Conservation (phyloP, 2,888 invertebrate genomes). For the Flabesymbios commensalis region DNA sequence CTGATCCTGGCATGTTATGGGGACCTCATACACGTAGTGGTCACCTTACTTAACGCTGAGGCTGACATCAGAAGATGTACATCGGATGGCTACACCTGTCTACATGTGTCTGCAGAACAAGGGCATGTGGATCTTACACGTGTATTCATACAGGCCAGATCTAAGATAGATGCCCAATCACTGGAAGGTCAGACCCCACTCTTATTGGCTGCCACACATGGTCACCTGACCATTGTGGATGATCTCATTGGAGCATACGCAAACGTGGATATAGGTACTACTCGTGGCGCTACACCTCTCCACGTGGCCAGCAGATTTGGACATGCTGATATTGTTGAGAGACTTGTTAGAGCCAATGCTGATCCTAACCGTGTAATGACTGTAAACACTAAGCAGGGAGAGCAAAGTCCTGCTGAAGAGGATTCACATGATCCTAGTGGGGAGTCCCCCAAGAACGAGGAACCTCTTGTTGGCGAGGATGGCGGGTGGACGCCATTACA, state of each 20-base stretch:
- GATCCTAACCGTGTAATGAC: background rate
- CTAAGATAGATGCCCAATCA: conserved; percentile 10
- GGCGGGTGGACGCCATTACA: conserved; percentile 24
- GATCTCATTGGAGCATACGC: too few species aligned
- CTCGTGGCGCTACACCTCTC: conserved; percentile 13
- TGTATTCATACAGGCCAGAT: conserved; percentile 9
- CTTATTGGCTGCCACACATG: too few species aligned
- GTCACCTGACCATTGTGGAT: too few species aligned
- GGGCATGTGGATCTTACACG: conserved; percentile 15
- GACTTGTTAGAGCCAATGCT: background rate
- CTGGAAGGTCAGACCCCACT: too few species aligned
- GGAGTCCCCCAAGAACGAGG: too few species aligned
- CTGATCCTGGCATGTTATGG: conserved; percentile 22
- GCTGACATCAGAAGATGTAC: conserved; percentile 14
- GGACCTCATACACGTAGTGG: conserved; percentile 18
- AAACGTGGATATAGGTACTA: conserved; percentile 6
- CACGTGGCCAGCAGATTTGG: conserved; percentile 11
- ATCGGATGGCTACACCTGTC: conserved; percentile 15
- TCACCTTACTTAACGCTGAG: conserved; percentile 6
- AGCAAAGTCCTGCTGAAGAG: background rate
- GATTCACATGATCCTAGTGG: too few species aligned
- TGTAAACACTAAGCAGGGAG: background rate
- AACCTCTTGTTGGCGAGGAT: too few species aligned
- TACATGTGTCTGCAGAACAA: conserved; percentile 23
- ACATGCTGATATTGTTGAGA: background rate